These are phyloP conservation scores for Scomberomorus guttatus DNA, from an alignment of 2,797 vertebrate species.

Conservation along the genomic window DNA sequence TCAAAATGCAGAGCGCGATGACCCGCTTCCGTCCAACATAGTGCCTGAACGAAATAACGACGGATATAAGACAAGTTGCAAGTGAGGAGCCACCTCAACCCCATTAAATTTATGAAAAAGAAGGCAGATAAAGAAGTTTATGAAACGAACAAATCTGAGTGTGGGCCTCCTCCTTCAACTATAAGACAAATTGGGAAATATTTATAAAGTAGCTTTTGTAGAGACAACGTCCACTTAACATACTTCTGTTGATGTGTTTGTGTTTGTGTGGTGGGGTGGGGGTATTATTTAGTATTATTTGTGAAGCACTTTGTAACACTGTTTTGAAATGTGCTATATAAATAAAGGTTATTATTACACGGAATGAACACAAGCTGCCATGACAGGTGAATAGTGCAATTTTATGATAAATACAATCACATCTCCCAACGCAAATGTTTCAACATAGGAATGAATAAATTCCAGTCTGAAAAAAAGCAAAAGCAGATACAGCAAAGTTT, in stretches of 20 bases:
- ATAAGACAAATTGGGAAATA: not conserved
- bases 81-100: no score
- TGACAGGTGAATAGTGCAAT: slow-evolving; percentile 76
- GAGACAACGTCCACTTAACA: no score
- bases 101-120: no score
- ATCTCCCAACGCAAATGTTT: slow-evolving; percentile 72
- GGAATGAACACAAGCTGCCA: slow-evolving; percentile 17
- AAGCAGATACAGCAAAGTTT: slow-evolving; percentile 58
- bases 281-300: not conserved
- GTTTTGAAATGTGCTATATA: not conserved
- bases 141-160: no score
- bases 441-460: slow-evolving; percentile 69
- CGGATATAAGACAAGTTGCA: no score
- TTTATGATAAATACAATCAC: slow-evolving; percentile 82
- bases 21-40: slow-evolving; percentile 53
- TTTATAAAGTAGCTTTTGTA: not conserved
- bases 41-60: slow-evolving; percentile 73
- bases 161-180: no score
- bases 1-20: slow-evolving; percentile 80
- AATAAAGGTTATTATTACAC: not conserved
- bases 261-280: no score
- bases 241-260: no score
- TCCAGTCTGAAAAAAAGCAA: slow-evolving; percentile 29
- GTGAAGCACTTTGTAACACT: not conserved
- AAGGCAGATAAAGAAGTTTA: no score